Evolutionary conservation across 2,797 vertebrate genomes (phyloP).

Genomic region (Astyanax mexicanus): DNA sequence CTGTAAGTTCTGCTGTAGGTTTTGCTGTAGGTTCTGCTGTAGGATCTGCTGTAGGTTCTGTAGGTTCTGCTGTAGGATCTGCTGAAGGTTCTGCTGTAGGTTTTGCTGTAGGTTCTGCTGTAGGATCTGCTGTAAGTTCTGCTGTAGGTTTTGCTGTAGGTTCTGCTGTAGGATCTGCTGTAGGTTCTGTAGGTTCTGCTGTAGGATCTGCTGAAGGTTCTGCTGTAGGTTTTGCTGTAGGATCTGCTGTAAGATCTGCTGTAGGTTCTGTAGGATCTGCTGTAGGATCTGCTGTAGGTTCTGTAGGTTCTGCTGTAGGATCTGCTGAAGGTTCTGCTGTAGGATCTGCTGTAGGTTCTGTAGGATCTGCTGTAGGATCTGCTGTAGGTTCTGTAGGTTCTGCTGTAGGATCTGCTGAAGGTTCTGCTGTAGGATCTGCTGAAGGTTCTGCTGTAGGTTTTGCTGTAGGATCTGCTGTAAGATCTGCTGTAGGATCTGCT

Average conservation of each 20-base stretch:
- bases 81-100: not conserved
- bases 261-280: not conserved
- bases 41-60: not conserved
- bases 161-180: not conserved
- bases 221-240: no score
- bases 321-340: not conserved
- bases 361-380: no score
- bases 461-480: not conserved
- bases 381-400: not conserved
- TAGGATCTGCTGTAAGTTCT: not conserved
- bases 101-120: not conserved
- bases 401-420: not conserved
- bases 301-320: no score
- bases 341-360: not conserved
- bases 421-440: not conserved
- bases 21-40: not conserved
- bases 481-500: not conserved
- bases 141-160: not conserved
- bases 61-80: not conserved
- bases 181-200: not conserved
- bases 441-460: not conserved
- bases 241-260: no score
- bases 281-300: not conserved
- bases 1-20: not conserved
- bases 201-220: not conserved